Evolutionary conservation across 2,113 vertebrate species (phyloP).

Genomic region (Hirundichthys speculiger): DNA sequence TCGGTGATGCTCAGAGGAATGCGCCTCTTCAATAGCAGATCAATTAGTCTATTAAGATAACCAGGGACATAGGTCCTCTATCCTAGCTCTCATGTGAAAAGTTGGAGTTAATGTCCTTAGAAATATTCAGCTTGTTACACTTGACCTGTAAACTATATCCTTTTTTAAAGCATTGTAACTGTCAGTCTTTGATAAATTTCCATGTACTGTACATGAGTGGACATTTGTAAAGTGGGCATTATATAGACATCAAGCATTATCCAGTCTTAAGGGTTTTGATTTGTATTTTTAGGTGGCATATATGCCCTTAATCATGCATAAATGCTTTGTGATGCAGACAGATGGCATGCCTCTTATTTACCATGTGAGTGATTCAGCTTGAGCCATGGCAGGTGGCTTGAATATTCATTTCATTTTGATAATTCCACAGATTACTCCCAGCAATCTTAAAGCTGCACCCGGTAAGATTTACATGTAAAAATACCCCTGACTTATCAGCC

Average conservation of each 20-base stretch:
- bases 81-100: constrained; percentile 53
- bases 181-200: neutral
- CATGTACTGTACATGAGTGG: neutral
- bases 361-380: constrained; percentile 55
- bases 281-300: constrained; percentile 16
- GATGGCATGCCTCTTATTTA: constrained; percentile 72
- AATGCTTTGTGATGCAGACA: constrained; percentile 69
- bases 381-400: constrained; percentile 75
- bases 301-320: constrained; percentile 58
- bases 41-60: constrained; percentile 84
- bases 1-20: constrained; percentile 80
- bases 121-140: constrained; percentile 10
- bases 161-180: neutral
- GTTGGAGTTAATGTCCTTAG: constrained; percentile 31
- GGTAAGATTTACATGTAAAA: constrained; percentile 52
- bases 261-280: constrained; percentile 20
- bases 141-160: neutral
- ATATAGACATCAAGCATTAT: constrained; percentile 20
- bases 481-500: constrained; percentile 38
- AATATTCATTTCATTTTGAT: constrained; percentile 80
- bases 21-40: constrained; percentile 81
- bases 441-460: constrained; percentile 52
- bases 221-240: constrained; percentile 16
- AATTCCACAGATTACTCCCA: constrained; percentile 79
- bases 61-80: constrained; percentile 70